A percentile compares a stretch with the other conserved stretches of the same genome.
These are phyloP conservation scores for Apis florea DNA, from an alignment of 1,140 invertebrate genomes.

Conservation along the genomic window DNA sequence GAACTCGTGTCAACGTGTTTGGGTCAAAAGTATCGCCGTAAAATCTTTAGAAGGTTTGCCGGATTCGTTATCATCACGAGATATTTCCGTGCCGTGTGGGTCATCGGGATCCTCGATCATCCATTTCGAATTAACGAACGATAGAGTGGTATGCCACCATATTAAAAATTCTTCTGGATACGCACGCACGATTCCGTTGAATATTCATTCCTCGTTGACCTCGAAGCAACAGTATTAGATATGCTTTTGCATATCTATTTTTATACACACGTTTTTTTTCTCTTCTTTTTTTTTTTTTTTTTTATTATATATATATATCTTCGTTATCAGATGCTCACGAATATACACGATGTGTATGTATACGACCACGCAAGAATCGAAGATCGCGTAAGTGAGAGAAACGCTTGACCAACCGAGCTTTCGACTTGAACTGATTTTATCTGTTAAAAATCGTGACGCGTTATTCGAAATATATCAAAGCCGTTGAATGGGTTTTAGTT, in stretches of 20 bases:
- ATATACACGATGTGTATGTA: too few relatives aligned
- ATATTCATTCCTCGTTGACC: constrained; percentile 23
- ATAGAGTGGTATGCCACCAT: not conserved
- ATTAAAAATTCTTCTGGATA: constrained; percentile 18
- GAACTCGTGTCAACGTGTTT: constrained; percentile 24
- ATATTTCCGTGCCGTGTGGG: constrained; percentile 31
- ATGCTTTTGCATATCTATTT: constrained; percentile 26
- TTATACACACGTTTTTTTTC: not conserved
- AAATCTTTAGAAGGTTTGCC: constrained; percentile 27
- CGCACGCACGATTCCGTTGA: constrained; percentile 2
- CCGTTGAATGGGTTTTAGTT: too few relatives aligned
- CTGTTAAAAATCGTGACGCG: too few relatives aligned
- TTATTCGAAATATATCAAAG: too few relatives aligned
- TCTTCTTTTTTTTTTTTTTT: too few relatives aligned
- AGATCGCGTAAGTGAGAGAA: too few relatives aligned
- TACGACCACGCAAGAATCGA: too few relatives aligned
- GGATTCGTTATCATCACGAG: constrained; percentile 45
- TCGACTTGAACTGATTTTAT: too few relatives aligned
- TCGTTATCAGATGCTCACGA: constrained; percentile 17
- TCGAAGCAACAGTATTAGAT: constrained; percentile 29
- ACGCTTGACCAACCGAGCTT: not conserved
- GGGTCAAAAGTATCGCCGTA: constrained; percentile 45
- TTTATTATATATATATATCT: too few relatives aligned
- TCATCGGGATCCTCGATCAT: constrained; percentile 38
- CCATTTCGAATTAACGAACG: constrained; percentile 28